Base-by-base conservation (phyloP, 2,113 vertebrate species). In the Macquaria ambigua region DNA sequence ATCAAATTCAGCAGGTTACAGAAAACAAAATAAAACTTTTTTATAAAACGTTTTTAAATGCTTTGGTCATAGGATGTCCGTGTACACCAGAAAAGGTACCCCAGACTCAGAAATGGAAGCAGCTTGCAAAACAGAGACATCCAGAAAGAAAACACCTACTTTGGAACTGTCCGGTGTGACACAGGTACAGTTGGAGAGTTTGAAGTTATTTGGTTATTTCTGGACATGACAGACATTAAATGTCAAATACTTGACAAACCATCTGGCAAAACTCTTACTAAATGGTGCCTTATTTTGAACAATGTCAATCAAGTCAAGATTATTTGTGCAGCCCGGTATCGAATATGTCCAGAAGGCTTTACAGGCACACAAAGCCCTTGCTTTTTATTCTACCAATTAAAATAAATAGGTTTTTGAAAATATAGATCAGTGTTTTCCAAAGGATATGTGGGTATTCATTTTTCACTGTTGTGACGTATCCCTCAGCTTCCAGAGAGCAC, bases 401-500 rank as follows among this genome's bases (percentile, higher is more conserved):
- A 68, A 37, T 1, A 50, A 55, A 64, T n/a, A 34, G 37, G 3
- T 61, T 12, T 20, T 43, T 62, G 7, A 70, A 76, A 41, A 5
- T 31, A 56, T 64, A 67, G 1, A 23, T 21, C 0, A 10, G 7
- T 21, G 16, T 25, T 52, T 43, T 67, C 10, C 3, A 50, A 52
- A 56, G 2, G 15, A 56, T 23, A 31, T 31, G 12, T 41, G 14
- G 9, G 0, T 48, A 15, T 50, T 6, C 0, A 8, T 52, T 28
- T 77, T 66, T 50, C 5, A 10, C n/a, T 48, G 15, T 48, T 66
- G 2, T 79, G 25, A 23, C 21, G 56, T 58, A 8, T 74, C 25
- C 1, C 0, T 39, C 90, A 98, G 97, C 91, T 98, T 89, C 86
- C 92, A 77, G 90, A 89, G 83, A 94, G 67, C 50, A 94, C 96